Conservation (phyloP, 2,888 invertebrate species). For the Seira ritae region DNA sequence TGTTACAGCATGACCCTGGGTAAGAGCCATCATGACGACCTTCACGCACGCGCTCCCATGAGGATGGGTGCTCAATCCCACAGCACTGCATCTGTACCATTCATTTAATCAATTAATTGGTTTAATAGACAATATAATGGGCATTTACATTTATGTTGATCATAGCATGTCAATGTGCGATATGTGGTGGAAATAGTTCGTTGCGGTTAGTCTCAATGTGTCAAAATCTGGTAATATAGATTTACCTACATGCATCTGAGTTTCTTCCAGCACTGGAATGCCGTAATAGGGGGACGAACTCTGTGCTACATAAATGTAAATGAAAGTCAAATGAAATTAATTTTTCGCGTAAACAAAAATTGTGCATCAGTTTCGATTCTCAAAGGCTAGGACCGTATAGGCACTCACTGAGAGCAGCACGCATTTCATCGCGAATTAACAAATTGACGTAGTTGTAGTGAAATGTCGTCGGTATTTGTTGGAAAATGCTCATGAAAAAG, state of each 20-base stretch:
- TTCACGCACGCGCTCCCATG: constrained; percentile 34
- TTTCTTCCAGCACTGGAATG: constrained; percentile 51
- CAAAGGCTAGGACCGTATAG: not conserved
- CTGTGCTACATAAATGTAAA: not conserved
- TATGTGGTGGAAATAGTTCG: too few species aligned
- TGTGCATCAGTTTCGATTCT: too few species aligned
- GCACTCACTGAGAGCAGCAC: constrained; percentile 3
- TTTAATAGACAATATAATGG: not conserved
- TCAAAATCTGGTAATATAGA: too few species aligned
- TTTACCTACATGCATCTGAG: constrained; percentile 48
- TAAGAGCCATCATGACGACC: not conserved
- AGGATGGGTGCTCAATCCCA: constrained; percentile 35
- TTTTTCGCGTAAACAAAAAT: not conserved
- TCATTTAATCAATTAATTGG: not conserved
- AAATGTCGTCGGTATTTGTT: constrained; percentile 53
- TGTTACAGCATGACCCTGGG: constrained; percentile 54
- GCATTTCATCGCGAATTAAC: constrained; percentile 39
- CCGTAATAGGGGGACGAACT: constrained; percentile 29
- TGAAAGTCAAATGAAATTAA: not conserved
- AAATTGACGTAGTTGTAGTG: constrained; percentile 50
- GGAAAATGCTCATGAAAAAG: constrained; percentile 59
- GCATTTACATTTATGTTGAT: too few species aligned
- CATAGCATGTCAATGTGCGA: too few species aligned
- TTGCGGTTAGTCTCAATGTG: too few species aligned
- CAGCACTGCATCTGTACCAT: constrained; percentile 43